Conservation (phyloP, 2,797 vertebrate species). For the Cryptoprocta ferox region DNA sequence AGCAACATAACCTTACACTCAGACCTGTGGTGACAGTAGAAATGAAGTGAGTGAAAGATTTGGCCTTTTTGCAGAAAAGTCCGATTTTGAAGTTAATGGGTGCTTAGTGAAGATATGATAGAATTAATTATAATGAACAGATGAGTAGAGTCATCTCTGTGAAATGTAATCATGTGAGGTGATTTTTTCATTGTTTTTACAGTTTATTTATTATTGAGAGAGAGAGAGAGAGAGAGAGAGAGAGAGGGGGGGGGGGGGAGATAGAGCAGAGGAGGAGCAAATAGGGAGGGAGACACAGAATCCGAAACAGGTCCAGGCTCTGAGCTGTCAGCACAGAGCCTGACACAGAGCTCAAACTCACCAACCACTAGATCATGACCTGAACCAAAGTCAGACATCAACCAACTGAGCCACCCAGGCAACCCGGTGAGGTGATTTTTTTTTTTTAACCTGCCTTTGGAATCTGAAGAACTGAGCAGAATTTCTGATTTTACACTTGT, state of each 20-base stretch:
- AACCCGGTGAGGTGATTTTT: too few species aligned
- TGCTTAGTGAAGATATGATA: conserved; percentile 35
- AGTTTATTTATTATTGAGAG: too few species aligned
- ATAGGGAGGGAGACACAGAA: too few species aligned
- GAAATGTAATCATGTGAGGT: background rate
- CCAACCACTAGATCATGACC: too few species aligned
- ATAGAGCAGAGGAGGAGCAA: too few species aligned
- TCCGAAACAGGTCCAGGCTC: too few species aligned
- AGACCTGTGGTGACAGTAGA: background rate
- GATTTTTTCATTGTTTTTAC: background rate
- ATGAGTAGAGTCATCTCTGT: background rate
- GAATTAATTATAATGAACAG: background rate
- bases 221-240: too few species aligned
- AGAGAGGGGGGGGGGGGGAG: too few species aligned
- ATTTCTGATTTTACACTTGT: background rate
- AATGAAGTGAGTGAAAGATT: background rate
- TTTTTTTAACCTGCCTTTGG: background rate
- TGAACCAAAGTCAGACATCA: too few species aligned
- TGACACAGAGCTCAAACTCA: too few species aligned
- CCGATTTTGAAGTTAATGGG: background rate
- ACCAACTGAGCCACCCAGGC: too few species aligned
- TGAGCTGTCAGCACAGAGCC: too few species aligned
- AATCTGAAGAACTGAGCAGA: background rate
- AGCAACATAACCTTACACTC: background rate
- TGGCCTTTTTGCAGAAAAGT: background rate